A percentile compares a stretch with the other conserved stretches of the same genome.
Evolutionary conservation across 1,140 invertebrate species (phyloP).

Genomic region (Melipona quadrifasciata): DNA sequence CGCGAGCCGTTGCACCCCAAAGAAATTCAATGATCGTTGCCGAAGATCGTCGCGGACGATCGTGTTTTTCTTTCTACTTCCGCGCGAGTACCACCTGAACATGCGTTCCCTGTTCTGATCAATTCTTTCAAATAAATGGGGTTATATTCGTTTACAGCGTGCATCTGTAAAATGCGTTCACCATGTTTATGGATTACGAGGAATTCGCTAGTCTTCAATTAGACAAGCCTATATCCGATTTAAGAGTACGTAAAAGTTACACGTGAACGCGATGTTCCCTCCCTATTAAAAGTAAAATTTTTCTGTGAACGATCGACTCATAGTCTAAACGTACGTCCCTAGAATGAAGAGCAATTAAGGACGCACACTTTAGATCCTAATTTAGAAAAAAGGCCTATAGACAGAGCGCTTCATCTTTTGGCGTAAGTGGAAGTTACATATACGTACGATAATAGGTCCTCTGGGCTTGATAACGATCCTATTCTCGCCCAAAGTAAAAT

Average conservation of each 20-base stretch:
- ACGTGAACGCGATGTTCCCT: not conserved
- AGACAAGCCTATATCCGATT: slow-evolving; percentile 65
- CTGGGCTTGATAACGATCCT: not conserved
- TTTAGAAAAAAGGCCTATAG: slow-evolving; percentile 69
- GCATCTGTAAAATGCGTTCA: slow-evolving; percentile 1
- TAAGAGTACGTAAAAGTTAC: slow-evolving; percentile 54
- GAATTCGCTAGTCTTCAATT: slow-evolving; percentile 73
- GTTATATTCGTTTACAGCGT: not conserved
- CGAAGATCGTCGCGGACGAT: slow-evolving; percentile 9
- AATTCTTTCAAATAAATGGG: slow-evolving; percentile 32
- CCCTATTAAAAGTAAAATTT: not conserved
- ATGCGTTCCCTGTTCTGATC: slow-evolving; percentile 21
- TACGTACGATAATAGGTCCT: not conserved
- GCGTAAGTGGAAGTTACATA: slow-evolving; percentile 66
- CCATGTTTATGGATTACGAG: slow-evolving; percentile 60
- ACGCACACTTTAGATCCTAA: slow-evolving; percentile 68
- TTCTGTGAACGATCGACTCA: slow-evolving; percentile 2
- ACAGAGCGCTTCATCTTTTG: slow-evolving; percentile 73
- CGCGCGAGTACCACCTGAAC: not conserved
- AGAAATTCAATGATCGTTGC: not conserved
- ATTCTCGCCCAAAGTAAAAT: not conserved
- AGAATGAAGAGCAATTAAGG: slow-evolving; percentile 73
- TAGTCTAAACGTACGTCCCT: slow-evolving; percentile 40
- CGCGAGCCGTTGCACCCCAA: not conserved
- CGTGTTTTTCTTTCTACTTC: slow-evolving; percentile 1